phyloP scores from a whole-genome alignment of 1,140 invertebrate genomes.

The Argopecten irradians region DNA sequence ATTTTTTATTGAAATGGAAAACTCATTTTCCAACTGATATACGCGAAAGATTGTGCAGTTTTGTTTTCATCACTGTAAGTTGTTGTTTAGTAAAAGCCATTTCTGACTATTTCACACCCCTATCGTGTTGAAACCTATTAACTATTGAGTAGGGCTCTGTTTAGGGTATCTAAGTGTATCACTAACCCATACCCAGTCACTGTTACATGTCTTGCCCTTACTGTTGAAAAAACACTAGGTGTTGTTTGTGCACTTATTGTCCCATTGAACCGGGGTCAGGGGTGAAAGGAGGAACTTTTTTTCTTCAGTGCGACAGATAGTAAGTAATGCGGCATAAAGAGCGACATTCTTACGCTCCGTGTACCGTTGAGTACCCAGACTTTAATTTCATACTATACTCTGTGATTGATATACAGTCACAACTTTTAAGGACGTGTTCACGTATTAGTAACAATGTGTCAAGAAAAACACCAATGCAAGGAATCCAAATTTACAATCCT shows the following conservation, averaged over 20 bases:
- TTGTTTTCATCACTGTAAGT: background rate
- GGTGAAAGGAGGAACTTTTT: background rate
- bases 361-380: background rate
- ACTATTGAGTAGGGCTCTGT: constrained; percentile 34
- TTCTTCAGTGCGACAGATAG: background rate
- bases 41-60: constrained; percentile 10
- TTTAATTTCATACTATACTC: background rate
- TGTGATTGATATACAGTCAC: background rate
- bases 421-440: too few relatives aligned
- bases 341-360: background rate
- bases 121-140: constrained; percentile 42
- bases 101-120: constrained; percentile 40
- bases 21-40: constrained; percentile 11
- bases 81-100: constrained; percentile 10
- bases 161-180: constrained; percentile 28
- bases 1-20: constrained; percentile 17
- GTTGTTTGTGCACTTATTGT: background rate
- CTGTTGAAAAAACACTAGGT: constrained; percentile 10
- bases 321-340: background rate
- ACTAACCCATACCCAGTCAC: background rate
- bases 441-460: too few relatives aligned
- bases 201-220: background rate
- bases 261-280: background rate
- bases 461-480: too few relatives aligned
- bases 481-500: too few relatives aligned